These are phyloP conservation scores for Stercorarius parasiticus DNA, from an alignment of 2,113 vertebrate species.

Conservation along the genomic window DNA sequence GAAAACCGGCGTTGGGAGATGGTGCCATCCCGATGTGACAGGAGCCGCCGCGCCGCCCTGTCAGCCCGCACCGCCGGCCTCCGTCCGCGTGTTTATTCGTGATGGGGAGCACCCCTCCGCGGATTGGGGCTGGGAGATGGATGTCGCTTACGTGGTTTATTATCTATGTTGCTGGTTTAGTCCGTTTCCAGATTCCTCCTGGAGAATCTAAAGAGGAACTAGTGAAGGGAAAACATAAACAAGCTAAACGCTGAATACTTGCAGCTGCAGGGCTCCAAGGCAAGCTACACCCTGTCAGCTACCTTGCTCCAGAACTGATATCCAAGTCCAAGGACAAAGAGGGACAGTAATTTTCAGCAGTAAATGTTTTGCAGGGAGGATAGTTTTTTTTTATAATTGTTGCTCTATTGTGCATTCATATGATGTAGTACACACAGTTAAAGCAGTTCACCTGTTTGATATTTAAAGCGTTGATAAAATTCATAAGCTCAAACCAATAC, in stretches of 20 bases:
- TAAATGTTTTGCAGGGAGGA: background rate
- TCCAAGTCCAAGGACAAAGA: constrained; percentile 55
- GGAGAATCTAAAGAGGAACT: constrained; percentile 13
- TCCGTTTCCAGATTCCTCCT: background rate
- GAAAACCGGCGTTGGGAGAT: background rate
- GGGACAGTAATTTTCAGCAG: background rate
- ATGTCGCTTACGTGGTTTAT: background rate
- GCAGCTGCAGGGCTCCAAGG: constrained; percentile 63
- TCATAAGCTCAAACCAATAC: background rate
- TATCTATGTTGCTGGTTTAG: background rate
- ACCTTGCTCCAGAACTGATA: background rate
- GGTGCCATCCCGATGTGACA: background rate
- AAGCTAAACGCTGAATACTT: background rate
- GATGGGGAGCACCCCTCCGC: background rate
- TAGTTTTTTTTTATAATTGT: background rate
- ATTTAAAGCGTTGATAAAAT: background rate
- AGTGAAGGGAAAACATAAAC: constrained; percentile 11
- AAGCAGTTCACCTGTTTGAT: constrained; percentile 46
- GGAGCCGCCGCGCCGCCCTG: background rate
- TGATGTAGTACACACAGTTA: background rate
- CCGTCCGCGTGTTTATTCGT: constrained; percentile 35
- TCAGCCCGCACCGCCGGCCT: background rate
- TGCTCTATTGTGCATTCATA: background rate
- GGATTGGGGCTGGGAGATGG: background rate
- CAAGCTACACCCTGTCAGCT: constrained; percentile 18